Conservation (phyloP, 2,888 invertebrate genomes). For the Salpingus planirostris region DNA sequence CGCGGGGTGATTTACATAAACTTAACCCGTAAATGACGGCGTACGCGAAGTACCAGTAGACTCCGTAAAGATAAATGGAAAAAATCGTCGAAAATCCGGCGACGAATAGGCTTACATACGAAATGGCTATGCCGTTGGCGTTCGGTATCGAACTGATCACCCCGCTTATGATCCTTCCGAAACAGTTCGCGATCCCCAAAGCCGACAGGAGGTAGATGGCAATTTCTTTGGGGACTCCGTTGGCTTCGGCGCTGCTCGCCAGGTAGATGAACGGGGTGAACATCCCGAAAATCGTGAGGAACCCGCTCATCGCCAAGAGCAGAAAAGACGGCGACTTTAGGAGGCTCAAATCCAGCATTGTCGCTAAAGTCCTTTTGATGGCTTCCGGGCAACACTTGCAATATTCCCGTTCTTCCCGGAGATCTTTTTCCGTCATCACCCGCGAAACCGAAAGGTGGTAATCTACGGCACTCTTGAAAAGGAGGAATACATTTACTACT, state of each 20-base stretch:
- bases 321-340: slow-evolving; percentile 32
- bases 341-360: slow-evolving; percentile 33
- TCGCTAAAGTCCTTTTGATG: slow-evolving; percentile 27
- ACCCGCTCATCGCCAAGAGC: slow-evolving; percentile 43
- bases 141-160: slow-evolving; percentile 48
- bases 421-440: slow-evolving; percentile 40
- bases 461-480: too few species aligned
- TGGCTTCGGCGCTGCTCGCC: slow-evolving; percentile 43
- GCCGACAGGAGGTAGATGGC: slow-evolving; percentile 54
- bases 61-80: slow-evolving; percentile 36
- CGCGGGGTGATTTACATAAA: too few species aligned
- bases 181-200: slow-evolving; percentile 66
- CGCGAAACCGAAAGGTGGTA: slow-evolving; percentile 51
- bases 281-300: slow-evolving; percentile 65
- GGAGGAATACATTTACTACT: too few species aligned
- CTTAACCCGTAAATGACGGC: slow-evolving; percentile 55
- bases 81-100: slow-evolving; percentile 54
- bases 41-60: slow-evolving; percentile 49
- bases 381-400: slow-evolving; percentile 38
- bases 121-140: slow-evolving; percentile 55
- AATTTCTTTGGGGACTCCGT: slow-evolving; percentile 39
- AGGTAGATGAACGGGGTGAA: slow-evolving; percentile 72
- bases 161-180: slow-evolving; percentile 60
- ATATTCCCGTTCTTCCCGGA: slow-evolving; percentile 41
- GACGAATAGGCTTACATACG: slow-evolving; percentile 55